These are phyloP conservation scores for Microcebus jonahi DNA, from an alignment of 2,113 vertebrate species.

Conservation along the genomic window DNA sequence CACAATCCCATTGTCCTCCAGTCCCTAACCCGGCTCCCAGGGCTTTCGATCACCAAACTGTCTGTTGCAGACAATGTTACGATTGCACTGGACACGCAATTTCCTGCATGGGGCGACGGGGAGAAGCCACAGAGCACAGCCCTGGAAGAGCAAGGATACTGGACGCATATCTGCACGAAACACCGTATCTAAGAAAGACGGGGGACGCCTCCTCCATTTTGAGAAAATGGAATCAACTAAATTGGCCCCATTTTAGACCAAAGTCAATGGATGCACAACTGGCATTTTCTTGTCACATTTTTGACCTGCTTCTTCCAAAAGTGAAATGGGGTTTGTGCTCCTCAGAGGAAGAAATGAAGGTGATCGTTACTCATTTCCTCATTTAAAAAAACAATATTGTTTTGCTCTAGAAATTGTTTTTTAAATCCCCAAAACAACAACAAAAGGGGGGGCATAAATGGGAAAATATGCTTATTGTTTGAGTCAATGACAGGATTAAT, in stretches of 20 bases:
- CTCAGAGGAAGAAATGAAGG: background rate
- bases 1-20: background rate
- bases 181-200: background rate
- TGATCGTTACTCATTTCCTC: background rate
- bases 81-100: background rate
- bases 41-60: background rate
- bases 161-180: background rate
- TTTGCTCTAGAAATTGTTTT: constrained; percentile 1
- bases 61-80: background rate
- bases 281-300: background rate
- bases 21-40: background rate
- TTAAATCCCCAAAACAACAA: background rate
- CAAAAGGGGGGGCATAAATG: background rate
- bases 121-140: background rate
- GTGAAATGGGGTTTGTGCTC: background rate
- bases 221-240: background rate
- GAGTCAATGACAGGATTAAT: constrained; percentile 46
- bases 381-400: background rate
- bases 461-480: background rate
- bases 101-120: background rate
- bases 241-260: background rate
- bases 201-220: background rate
- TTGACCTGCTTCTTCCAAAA: constrained; percentile 21
- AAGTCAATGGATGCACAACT: background rate
- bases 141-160: background rate